A percentile compares a stretch with the other conserved stretches of the same genome.
These are phyloP conservation scores for Aselliscus stoliczkanus DNA, from an alignment of 2,797 vertebrate species.

Conservation along the genomic window DNA sequence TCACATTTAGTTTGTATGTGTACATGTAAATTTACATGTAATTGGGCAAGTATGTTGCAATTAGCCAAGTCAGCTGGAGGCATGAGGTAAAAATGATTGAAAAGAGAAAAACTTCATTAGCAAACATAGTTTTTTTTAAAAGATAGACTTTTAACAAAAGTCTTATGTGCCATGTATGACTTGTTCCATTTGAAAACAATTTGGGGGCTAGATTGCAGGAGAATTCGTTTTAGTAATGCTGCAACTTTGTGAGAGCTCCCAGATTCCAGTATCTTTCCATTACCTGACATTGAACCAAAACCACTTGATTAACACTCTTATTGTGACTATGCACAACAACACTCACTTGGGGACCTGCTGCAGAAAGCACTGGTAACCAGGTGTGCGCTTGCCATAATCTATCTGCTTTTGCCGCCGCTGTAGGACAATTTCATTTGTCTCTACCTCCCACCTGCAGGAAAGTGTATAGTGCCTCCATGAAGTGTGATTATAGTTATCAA, in stretches of 20 bases:
- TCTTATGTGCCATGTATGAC: neutral
- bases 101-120: neutral
- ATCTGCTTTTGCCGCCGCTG: constrained; percentile 88
- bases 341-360: constrained; percentile 88
- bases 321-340: neutral
- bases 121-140: neutral
- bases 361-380: constrained; percentile 88
- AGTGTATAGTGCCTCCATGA: constrained; percentile 37
- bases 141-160: neutral
- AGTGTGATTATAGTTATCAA: constrained; percentile 1
- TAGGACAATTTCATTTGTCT: constrained; percentile 85
- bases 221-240: constrained; percentile 17
- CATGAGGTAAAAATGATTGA: neutral
- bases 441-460: constrained; percentile 80
- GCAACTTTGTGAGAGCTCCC: neutral
- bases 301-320: neutral
- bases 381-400: constrained; percentile 89
- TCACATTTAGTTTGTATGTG: neutral
- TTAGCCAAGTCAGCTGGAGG: neutral
- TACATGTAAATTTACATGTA: neutral
- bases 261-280: neutral
- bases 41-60: constrained; percentile 13
- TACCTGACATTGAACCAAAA: neutral
- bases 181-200: constrained; percentile 32
- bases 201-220: neutral